A percentile compares a stretch with the other conserved stretches of the same genome.
phyloP scores from a whole-genome alignment of 1,140 invertebrate genomes.

The Trichonephila inaurata region DNA sequence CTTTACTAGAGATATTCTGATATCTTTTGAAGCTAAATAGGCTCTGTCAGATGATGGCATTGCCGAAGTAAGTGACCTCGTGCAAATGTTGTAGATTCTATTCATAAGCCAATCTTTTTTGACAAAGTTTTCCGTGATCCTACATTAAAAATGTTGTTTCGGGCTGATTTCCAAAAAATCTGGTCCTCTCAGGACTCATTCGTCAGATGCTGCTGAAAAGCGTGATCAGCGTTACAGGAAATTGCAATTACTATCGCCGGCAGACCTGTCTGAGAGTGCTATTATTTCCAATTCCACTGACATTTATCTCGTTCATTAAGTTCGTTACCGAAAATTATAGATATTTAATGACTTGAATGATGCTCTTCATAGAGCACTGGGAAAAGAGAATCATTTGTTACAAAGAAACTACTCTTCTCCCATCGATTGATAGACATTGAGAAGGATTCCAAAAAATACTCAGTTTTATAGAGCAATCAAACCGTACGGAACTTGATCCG shows the following conservation, averaged over 20 bases:
- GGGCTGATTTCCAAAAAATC: too few species aligned
- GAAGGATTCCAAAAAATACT: neutral
- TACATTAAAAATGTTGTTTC: too few species aligned
- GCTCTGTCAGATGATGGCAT: too few species aligned
- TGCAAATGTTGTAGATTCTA: too few species aligned
- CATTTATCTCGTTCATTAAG: constrained; percentile 70
- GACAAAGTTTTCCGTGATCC: too few species aligned
- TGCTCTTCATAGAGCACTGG: constrained; percentile 19
- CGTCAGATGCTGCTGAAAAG: constrained; percentile 45
- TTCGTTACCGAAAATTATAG: constrained; percentile 67
- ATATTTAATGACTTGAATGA: constrained; percentile 75
- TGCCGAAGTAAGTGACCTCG: too few species aligned
- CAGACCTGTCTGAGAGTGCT: constrained; percentile 54
- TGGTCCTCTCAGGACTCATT: neutral
- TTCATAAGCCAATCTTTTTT: too few species aligned
- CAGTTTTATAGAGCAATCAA: neutral
- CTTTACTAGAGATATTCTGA: too few species aligned
- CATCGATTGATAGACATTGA: too few species aligned
- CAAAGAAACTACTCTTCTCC: constrained; percentile 20
- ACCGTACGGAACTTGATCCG: too few species aligned
- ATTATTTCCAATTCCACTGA: constrained; percentile 67
- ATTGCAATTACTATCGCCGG: constrained; percentile 56
- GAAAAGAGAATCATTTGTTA: constrained; percentile 59
- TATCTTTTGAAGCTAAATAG: too few species aligned
- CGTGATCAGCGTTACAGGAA: constrained; percentile 37